Percentiles rank a stretch among this genome's conserved stretches.
Conservation (phyloP, 2,113 vertebrate genomes). For the Terrapene triunguis region DNA sequence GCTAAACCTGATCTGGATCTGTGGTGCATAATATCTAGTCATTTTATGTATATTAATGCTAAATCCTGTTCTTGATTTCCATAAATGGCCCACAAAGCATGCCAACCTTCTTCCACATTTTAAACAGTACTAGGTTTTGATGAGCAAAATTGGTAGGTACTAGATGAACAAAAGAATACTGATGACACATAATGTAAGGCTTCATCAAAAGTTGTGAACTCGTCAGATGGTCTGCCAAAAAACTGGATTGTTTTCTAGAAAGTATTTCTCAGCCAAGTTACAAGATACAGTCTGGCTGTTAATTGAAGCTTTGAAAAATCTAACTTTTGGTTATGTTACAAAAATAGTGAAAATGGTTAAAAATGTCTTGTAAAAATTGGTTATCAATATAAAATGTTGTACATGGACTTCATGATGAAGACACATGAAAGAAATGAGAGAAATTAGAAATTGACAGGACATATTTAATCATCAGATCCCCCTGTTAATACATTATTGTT, state of each 20-base stretch:
- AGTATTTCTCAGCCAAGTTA: not conserved
- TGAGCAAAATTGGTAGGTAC: conserved; percentile 72
- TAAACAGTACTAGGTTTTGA: conserved; percentile 55
- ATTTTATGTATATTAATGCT: conserved; percentile 65
- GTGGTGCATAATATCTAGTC: conserved; percentile 46
- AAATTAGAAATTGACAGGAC: not conserved
- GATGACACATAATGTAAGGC: conserved; percentile 40
- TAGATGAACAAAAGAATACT: conserved; percentile 67
- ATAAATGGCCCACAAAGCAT: conserved; percentile 57
- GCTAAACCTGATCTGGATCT: conserved; percentile 48
- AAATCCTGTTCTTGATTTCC: conserved; percentile 74
- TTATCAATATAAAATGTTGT: conserved; percentile 15
- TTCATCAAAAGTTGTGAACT: conserved; percentile 26
- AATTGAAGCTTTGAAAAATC: conserved; percentile 57
- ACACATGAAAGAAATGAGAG: not conserved
- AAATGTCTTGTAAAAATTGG: conserved; percentile 38
- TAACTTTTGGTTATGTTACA: conserved; percentile 29
- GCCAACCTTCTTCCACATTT: conserved; percentile 36
- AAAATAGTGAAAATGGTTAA: conserved; percentile 38
- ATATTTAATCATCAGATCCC: not conserved
- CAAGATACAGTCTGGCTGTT: conserved; percentile 8
- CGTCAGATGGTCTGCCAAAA: conserved; percentile 60
- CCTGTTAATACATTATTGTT: not conserved
- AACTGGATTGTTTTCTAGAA: conserved; percentile 52
- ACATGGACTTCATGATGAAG: conserved; percentile 23